Base-by-base conservation (phyloP, 2,113 vertebrate species). In the Aspiorhynchus laticeps region DNA sequence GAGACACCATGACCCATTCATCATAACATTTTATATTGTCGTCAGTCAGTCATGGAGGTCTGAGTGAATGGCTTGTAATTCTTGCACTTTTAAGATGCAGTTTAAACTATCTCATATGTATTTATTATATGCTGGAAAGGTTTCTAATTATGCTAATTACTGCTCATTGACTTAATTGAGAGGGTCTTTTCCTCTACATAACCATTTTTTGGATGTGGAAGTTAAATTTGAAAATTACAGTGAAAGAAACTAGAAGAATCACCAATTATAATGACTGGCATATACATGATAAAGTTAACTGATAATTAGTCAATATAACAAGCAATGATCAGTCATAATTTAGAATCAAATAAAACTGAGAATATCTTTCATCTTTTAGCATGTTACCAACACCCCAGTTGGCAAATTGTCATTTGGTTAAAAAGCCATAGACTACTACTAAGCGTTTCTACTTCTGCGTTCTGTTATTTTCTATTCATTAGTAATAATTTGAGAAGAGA, bases 41-140 rank as follows among this genome's bases (percentile, higher is more conserved):
- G 33, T 77, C 43, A 74, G 63, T 38, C 71, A 79, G 43, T 36
- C 51, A 71, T 31, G 80, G 75, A 83, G 86, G 59, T 89, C 48
- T 73, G 19, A 10, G 28, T 36, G 56, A 86, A 77, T 38, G n/a
- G 85, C 61, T 86, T 86, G 69, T 89, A 84, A 88, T 88, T 86
- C 51, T 80, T 87, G 61, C 65, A n/a, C 63, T 53, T 77, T 63
- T 73, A 77, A 73, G 73, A 78, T 33, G 76, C 48, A 87, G 73
- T 84, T 65, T 79, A 75, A 77, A 77, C 38, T 17, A 59, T 76
- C n/a, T 86, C 78, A 31, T 83, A 41, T 85, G 71, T 87, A 67
- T 87, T 85, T 73, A 86, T 85, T 81, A 53, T 67, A 8, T 80
- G 63, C 80, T 85, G 46, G 31, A 28, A 51, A 74, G 73, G 26